A percentile compares a stretch with the other conserved stretches of the same genome.
These are phyloP conservation scores for Hippoglossus hippoglossus DNA, from an alignment of 2,797 vertebrate genomes.

Conservation along the genomic window DNA sequence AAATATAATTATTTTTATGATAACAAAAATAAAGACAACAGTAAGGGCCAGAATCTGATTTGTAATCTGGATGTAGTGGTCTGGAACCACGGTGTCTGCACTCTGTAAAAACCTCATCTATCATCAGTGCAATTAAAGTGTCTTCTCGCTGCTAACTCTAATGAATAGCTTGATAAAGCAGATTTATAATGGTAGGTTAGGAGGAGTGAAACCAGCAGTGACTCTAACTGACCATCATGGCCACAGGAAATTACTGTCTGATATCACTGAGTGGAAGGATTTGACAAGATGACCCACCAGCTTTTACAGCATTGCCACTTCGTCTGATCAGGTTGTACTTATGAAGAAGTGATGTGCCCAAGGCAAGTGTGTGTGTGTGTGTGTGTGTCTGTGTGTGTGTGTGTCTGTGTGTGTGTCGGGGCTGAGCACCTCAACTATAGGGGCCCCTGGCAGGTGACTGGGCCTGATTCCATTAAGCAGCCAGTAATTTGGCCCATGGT, in stretches of 20 bases:
- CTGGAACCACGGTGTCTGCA: conserved; percentile 8
- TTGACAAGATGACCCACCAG: conserved; percentile 11
- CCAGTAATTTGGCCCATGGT: conserved; percentile 72
- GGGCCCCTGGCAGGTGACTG: conserved; percentile 64
- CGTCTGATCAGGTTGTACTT: conserved; percentile 14
- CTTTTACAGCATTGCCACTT: neutral
- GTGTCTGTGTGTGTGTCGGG: conserved; percentile 38
- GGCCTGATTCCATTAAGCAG: conserved; percentile 74
- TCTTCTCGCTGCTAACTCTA: conserved; percentile 20
- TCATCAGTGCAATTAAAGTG: conserved; percentile 47
- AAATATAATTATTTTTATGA: no score
- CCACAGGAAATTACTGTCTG: conserved; percentile 23
- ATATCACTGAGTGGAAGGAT: neutral
- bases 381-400: conserved; percentile 4
- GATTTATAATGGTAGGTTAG: conserved; percentile 4
- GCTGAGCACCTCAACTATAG: conserved; percentile 35
- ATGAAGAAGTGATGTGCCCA: neutral
- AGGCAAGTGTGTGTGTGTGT: conserved; percentile 15
- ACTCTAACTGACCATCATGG: conserved; percentile 3
- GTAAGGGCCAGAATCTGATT: neutral
- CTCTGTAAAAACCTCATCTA: conserved; percentile 27
- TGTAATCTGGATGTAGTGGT: neutral
- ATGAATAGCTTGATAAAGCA: conserved; percentile 43
- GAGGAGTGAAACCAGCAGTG: conserved; percentile 23
- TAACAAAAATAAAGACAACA: no score